Evolutionary conservation across 1,140 invertebrate species (phyloP).

Genomic region (Brachionus manjavacas): DNA sequence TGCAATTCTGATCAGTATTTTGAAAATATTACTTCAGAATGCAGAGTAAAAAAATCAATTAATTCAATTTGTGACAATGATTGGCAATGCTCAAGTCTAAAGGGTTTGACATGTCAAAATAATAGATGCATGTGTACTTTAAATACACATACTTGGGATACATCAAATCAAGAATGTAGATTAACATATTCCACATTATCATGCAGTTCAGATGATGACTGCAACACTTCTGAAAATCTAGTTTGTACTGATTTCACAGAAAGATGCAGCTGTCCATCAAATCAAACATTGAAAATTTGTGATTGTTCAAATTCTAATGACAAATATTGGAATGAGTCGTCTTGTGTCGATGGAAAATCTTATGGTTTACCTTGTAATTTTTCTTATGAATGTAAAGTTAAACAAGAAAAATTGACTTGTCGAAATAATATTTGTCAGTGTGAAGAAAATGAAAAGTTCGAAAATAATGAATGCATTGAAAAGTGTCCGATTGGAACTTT

Average conservation of each 20-base stretch:
- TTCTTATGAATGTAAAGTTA: background rate
- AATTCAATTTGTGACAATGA: background rate
- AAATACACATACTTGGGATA: background rate
- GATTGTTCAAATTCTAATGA: background rate
- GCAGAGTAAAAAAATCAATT: background rate
- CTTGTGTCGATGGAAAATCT: background rate
- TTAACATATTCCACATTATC: background rate
- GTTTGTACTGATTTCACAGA: background rate
- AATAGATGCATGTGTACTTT: background rate
- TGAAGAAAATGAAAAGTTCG: background rate
- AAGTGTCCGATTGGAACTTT: background rate
- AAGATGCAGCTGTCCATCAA: background rate
- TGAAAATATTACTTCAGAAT: background rate
- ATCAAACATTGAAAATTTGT: background rate
- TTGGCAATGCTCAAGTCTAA: background rate
- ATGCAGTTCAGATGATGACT: background rate
- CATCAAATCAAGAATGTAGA: background rate
- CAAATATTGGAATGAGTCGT: background rate
- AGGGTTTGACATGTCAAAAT: background rate
- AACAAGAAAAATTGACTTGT: background rate
- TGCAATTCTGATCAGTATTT: background rate
- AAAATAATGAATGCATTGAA: background rate
- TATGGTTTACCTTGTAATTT: background rate
- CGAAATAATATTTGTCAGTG: background rate
- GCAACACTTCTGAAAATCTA: background rate